These are phyloP conservation scores for Scaptomyza parva DNA, from an alignment of 2,888 invertebrate genomes.

Conservation along the genomic window DNA sequence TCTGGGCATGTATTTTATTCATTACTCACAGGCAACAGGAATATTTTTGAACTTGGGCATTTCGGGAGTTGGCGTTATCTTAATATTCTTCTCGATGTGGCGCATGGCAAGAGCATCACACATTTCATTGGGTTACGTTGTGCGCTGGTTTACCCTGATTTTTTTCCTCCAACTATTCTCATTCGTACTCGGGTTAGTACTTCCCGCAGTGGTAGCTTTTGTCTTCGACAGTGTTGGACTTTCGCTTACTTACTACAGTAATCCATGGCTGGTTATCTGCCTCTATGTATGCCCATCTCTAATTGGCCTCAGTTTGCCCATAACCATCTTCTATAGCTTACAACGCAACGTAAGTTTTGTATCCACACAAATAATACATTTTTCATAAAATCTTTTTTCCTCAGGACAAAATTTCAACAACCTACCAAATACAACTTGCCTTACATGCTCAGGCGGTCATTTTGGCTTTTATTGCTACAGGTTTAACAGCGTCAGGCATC, in stretches of 20 bases:
- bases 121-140: slow-evolving; percentile 54
- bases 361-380: not conserved
- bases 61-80: slow-evolving; percentile 78
- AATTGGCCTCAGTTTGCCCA: slow-evolving; percentile 75
- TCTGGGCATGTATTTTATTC: slow-evolving; percentile 88
- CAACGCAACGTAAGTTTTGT: slow-evolving; percentile 71
- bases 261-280: slow-evolving; percentile 85
- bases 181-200: slow-evolving; percentile 75
- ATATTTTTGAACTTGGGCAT: slow-evolving; percentile 82
- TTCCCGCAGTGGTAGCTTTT: slow-evolving; percentile 80
- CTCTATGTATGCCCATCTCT: slow-evolving; percentile 81
- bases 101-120: slow-evolving; percentile 70
- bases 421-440: slow-evolving; percentile 77
- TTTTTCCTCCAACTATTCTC: slow-evolving; percentile 58
- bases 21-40: slow-evolving; percentile 86
- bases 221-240: slow-evolving; percentile 82
- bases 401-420: slow-evolving; percentile 71
- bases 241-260: slow-evolving; percentile 87
- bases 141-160: slow-evolving; percentile 60
- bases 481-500: slow-evolving; percentile 63
- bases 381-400: slow-evolving; percentile 1
- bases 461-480: slow-evolving; percentile 60
- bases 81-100: slow-evolving; percentile 72
- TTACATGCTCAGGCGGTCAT: slow-evolving; percentile 80
- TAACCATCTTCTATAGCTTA: slow-evolving; percentile 71